Base-by-base conservation (phyloP, 1,140 invertebrate genomes). In the Saccostrea cuccullata region DNA sequence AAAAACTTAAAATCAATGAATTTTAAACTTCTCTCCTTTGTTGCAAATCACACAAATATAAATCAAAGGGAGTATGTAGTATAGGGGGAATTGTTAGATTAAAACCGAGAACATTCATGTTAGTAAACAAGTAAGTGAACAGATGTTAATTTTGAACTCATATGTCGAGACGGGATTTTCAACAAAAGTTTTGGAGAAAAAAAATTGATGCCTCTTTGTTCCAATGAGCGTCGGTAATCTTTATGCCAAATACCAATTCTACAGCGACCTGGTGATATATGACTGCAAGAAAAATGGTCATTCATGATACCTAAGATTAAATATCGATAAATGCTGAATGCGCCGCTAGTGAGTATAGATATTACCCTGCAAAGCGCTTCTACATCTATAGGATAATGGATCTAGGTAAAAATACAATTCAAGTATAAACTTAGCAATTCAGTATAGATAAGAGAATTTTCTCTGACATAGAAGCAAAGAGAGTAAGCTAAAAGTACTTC, bases 211-310 rank as follows among this genome's bases (percentile, higher is more conserved):
- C 70, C 70, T 77, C 30, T 77, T 13, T 30, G 70, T 77, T 77
- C 70, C 70, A 77, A 30, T 36, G 70, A 30, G 70, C 70, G 70
- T 13, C 26, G 70, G 11, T 77, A 77, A 30, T 77, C 26, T 26
- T 40, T 77, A 77, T 77, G 70, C 70, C 70, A 77, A 12, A 77
- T 11, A 30, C 70, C 70, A 36, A 77, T 77, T 77, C 70, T 77
- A 77, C 70, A 26, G 26, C 70, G 70, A 77, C 70, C 70, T 30
- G 70, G 70, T 2, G 70, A 77, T 77, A 77, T 15, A 30, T 30
- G 70, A 17, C 70, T 77, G 70, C 70, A 77, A 77, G 70, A 77
- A 36, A 77, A 77, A 77, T 26, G 70, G 12, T 77, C 30, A 77
- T 64, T 64, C 2, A 64, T 64, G 17, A 20, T 64, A 64, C 58